These are phyloP conservation scores for Cenopis cana DNA, from an alignment of 2,888 invertebrate species.

Conservation along the genomic window DNA sequence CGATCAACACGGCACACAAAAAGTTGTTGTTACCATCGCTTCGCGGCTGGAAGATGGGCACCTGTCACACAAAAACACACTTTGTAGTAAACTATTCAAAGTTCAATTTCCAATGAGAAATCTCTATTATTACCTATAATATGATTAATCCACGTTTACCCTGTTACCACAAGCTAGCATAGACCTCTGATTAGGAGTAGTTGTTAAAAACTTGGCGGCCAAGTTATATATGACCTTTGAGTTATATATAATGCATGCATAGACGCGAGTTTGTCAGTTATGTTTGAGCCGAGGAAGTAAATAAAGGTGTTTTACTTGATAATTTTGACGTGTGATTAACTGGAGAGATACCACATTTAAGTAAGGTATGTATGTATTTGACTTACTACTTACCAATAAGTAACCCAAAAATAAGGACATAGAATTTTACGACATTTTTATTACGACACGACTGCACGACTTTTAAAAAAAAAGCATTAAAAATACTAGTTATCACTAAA, in stretches of 20 bases:
- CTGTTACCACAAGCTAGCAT: not conserved
- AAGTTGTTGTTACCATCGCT: constrained; percentile 98
- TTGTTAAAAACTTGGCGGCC: not conserved
- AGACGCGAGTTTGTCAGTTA: constrained; percentile 12
- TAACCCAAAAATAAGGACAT: no score
- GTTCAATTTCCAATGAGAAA: not conserved
- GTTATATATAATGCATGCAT: constrained; percentile 13
- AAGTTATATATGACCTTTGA: no score
- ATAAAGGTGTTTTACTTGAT: constrained; percentile 15
- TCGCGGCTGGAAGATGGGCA: constrained; percentile 96
- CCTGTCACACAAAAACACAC: constrained; percentile 73
- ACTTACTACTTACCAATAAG: no score
- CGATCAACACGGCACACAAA: constrained; percentile 94
- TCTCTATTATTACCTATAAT: constrained; percentile 21
- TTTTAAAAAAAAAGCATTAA: no score
- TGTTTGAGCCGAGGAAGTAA: constrained; percentile 6
- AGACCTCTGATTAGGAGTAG: not conserved
- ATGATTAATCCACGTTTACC: not conserved
- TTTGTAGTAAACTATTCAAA: constrained; percentile 3
- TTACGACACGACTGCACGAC: no score
- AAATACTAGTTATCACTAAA: no score
- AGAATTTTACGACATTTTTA: no score
- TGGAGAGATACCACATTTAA: not conserved
- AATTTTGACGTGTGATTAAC: not conserved
- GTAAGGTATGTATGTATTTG: constrained; percentile 10